These are phyloP conservation scores for Dryobota labecula DNA, from an alignment of 2,888 invertebrate genomes.

Conservation along the genomic window DNA sequence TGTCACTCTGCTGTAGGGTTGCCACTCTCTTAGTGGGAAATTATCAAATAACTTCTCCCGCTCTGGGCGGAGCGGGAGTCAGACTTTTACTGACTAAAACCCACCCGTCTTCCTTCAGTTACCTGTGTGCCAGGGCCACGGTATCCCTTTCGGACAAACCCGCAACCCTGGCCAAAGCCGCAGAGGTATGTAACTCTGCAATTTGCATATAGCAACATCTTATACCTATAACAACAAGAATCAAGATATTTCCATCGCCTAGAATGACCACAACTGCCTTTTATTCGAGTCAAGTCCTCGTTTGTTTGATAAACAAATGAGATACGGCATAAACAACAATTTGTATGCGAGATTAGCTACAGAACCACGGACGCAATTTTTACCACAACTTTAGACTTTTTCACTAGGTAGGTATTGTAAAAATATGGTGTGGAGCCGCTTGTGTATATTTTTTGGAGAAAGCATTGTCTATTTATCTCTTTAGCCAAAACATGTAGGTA, in stretches of 20 bases:
- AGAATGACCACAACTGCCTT: slow-evolving; percentile 25
- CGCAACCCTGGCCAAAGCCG: too few relatives aligned
- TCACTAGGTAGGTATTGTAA: slow-evolving; percentile 33
- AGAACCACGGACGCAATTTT: slow-evolving; percentile 69
- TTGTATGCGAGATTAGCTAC: slow-evolving; percentile 76
- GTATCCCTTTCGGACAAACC: too few relatives aligned
- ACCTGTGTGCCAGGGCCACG: too few relatives aligned
- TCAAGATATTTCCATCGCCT: slow-evolving; percentile 37
- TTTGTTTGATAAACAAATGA: slow-evolving; percentile 51
- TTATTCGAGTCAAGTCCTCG: slow-evolving; percentile 31
- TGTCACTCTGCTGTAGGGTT: too few relatives aligned
- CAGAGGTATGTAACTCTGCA: too few relatives aligned
- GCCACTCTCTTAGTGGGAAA: too few relatives aligned
- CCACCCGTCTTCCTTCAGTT: too few relatives aligned
- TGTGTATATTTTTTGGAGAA: neutral
- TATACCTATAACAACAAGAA: neutral
- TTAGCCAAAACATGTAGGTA: too few relatives aligned
- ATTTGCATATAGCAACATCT: neutral
- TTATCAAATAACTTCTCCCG: too few relatives aligned
- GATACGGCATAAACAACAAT: slow-evolving; percentile 74
- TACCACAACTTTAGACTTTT: slow-evolving; percentile 62
- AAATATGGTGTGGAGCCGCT: slow-evolving; percentile 59
- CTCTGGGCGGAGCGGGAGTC: too few relatives aligned
- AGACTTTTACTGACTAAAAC: too few relatives aligned
- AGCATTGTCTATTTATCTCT: too few relatives aligned